Percentiles rank a stretch among this genome's conserved stretches.
Conservation (phyloP, 2,113 vertebrate genomes). For the Tyrannus savana region DNA sequence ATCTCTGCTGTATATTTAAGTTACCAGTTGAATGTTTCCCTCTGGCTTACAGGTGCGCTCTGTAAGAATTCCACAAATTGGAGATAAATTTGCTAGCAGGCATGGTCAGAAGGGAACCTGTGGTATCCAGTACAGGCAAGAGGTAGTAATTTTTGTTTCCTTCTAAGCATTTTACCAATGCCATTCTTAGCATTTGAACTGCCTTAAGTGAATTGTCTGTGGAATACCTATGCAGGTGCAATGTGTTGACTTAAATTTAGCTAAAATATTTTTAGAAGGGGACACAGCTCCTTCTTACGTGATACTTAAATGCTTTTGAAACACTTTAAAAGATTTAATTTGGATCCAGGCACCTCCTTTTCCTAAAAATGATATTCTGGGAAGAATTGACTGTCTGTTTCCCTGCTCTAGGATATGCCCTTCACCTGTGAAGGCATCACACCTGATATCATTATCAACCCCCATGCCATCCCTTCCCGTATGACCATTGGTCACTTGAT, state of each 20-base stretch:
- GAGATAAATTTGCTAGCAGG: conserved; percentile 98
- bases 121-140: conserved; percentile 97
- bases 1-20: not conserved
- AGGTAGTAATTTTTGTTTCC: conserved; percentile 74
- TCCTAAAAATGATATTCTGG: not conserved
- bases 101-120: conserved; percentile 99
- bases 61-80: conserved; percentile 97
- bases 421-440: conserved; percentile 98
- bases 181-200: not conserved
- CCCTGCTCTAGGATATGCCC: conserved; percentile 90
- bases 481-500: conserved; percentile 99
- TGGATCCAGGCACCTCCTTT: not conserved
- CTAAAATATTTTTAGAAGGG: not conserved
- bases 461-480: conserved; percentile 96
- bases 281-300: not conserved
- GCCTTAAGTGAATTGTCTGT: not conserved
- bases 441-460: conserved; percentile 98
- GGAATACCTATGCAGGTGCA: not conserved
- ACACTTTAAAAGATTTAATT: not conserved
- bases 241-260: not conserved
- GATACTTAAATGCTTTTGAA: not conserved
- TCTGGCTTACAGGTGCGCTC: conserved; percentile 87
- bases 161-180: not conserved
- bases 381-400: not conserved
- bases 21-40: not conserved